A percentile compares a stretch with the other conserved stretches of the same genome.
These are phyloP conservation scores for Hippocampus zosterae DNA, from an alignment of 2,113 vertebrate genomes.

Conservation along the genomic window DNA sequence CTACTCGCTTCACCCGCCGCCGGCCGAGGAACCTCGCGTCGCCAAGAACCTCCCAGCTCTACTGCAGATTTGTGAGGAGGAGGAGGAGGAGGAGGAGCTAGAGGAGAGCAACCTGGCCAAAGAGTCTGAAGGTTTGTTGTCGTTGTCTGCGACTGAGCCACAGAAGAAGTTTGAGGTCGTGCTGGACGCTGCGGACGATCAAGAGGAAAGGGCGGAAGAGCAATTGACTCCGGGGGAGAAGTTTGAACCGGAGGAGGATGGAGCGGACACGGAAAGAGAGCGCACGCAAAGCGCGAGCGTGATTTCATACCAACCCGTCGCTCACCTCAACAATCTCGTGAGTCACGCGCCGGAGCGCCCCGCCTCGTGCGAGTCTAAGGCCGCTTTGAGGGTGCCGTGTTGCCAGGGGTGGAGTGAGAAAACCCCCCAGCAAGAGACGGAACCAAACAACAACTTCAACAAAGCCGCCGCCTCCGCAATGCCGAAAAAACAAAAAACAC, in stretches of 20 bases:
- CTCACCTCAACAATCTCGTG: constrained; percentile 26
- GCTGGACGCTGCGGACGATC: constrained; percentile 24
- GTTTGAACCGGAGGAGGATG: constrained; percentile 11
- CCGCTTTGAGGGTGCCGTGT: constrained; percentile 50
- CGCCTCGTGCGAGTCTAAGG: constrained; percentile 13
- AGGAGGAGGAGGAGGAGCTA: constrained; percentile 68
- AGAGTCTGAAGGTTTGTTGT: constrained; percentile 5
- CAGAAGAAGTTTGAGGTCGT: constrained; percentile 18
- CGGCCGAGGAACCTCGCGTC: constrained; percentile 53
- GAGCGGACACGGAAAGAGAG: constrained; percentile 6
- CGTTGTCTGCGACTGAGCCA: not conserved
- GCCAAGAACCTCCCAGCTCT: constrained; percentile 73
- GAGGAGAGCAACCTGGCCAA: constrained; percentile 28
- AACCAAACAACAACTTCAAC: constrained; percentile 68
- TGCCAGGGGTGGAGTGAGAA: constrained; percentile 47
- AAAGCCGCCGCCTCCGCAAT: constrained; percentile 26
- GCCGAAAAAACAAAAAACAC: constrained; percentile 30
- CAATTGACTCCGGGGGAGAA: constrained; percentile 2
- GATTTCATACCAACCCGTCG: constrained; percentile 56
- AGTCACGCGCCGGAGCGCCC: constrained; percentile 19
- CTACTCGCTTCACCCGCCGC: constrained; percentile 46
- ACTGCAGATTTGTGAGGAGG: constrained; percentile 84
- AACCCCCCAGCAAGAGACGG: constrained; percentile 7
- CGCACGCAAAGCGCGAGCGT: constrained; percentile 21
- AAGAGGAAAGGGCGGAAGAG: constrained; percentile 8